Base-by-base conservation (phyloP, 2,888 invertebrate species). In the Leptogaster cylindrica region DNA sequence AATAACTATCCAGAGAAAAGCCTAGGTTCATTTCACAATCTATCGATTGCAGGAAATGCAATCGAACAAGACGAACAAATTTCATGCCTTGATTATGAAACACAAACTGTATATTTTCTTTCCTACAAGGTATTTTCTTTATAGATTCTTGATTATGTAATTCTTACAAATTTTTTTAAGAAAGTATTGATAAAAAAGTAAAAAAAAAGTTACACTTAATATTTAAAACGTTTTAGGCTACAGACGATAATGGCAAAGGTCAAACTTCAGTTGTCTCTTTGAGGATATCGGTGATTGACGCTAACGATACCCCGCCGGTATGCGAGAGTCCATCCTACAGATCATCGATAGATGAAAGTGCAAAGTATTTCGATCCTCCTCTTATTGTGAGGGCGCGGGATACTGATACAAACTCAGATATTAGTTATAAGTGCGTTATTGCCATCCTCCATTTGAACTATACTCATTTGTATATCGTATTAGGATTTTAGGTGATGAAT, bases 271-370 rank as follows among this genome's bases (percentile, higher is more conserved):
- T 90, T 25, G 91, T 92, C 0, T 89, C 93, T 0, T 82, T 96
- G 2, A 89, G 91, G 72, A 89, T 96, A 65, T 85, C 88, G 0
- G 83, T 96, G 1, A 85, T 85, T 0, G 95, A 95, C 77, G 89
- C 90, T 67, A 96, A 96, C 78, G 96, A 96, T 81, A 95, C 93
- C 76, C 87, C 92, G 0, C 96, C 96, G 0, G 84, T 86, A 12
- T 97, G 97, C 80, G 83, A 86, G 36, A 89, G 91, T 67, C 84
- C 87, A 0, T 83, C 88, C 44, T 95, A 95, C 81, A 86, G 88
- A 23, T 90, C 91, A 0, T 89, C 90, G 6, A 88, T 96, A 8
- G 92, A 93, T 74, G 96, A 97, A 78, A 93, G 93, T 1, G 89
- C 93, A 0, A 84, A 87, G 2, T 88, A 89, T 71, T 95, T 95